A percentile compares a stretch with the other conserved stretches of the same genome.
Conservation (phyloP, 2,797 vertebrate genomes). For the Chaunax sp. region DNA sequence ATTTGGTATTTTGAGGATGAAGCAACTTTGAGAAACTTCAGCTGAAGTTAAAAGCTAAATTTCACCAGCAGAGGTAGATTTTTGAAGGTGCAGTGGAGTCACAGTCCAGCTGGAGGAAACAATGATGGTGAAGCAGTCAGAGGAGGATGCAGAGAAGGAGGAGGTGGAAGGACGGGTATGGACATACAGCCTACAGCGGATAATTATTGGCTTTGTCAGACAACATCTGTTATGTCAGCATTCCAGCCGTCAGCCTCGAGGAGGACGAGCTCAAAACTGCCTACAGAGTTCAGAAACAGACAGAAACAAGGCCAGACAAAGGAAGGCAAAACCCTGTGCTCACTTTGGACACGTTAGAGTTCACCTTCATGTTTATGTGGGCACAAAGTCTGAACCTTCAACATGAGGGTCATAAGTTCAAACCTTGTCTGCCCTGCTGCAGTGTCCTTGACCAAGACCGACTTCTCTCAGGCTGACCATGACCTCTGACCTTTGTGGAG, state of each 20-base stretch:
- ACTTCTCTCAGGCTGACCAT: constrained; percentile 51
- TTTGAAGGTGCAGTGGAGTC: constrained; percentile 6
- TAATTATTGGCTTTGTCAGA: constrained; percentile 78
- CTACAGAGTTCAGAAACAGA: constrained; percentile 46
- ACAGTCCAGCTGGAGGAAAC: constrained; percentile 47
- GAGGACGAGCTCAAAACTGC: constrained; percentile 54
- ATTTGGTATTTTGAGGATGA: no score
- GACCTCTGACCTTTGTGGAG: constrained; percentile 50
- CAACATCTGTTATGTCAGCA: constrained; percentile 80
- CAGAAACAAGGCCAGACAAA: constrained; percentile 39
- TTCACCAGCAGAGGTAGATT: not conserved
- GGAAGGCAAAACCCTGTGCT: not conserved
- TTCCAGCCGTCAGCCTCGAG: constrained; percentile 71
- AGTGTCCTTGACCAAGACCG: constrained; percentile 61
- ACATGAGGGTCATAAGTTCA: constrained; percentile 59
- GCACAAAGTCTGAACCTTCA: constrained; percentile 21
- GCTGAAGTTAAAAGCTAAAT: not conserved
- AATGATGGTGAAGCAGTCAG: constrained; percentile 15
- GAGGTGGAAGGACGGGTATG: constrained; percentile 45
- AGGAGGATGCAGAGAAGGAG: constrained; percentile 35
- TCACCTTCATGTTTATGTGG: constrained; percentile 33
- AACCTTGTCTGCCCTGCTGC: constrained; percentile 38
- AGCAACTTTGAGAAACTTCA: not conserved
- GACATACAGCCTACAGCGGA: constrained; percentile 61
- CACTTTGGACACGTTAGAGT: constrained; percentile 16